Evolutionary conservation across 2,113 vertebrate species (phyloP).

Genomic region (Pangasianodon gigas): DNA sequence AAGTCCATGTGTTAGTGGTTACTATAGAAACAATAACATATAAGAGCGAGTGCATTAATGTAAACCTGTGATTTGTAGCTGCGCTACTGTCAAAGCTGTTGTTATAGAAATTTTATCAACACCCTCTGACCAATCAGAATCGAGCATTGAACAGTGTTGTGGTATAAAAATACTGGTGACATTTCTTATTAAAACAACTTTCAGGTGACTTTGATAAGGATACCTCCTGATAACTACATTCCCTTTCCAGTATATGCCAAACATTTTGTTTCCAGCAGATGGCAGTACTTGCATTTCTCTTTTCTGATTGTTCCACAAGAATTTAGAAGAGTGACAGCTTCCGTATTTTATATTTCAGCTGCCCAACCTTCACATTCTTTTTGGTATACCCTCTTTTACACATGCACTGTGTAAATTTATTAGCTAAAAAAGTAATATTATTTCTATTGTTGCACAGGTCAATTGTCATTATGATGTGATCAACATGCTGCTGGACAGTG

Average conservation of each 20-base stretch:
- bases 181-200: neutral
- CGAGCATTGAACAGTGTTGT: neutral
- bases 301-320: neutral
- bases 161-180: neutral
- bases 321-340: neutral
- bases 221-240: neutral
- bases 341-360: neutral
- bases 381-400: neutral
- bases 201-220: neutral
- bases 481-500: conserved; percentile 79
- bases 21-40: neutral
- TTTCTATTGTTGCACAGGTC: conserved; percentile 65
- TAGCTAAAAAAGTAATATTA: neutral
- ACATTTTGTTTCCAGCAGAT: conserved; percentile 23
- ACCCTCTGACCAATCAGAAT: neutral
- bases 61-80: neutral
- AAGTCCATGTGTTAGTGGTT: neutral
- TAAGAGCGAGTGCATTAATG: neutral
- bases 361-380: neutral
- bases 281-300: conserved; percentile 33
- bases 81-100: neutral
- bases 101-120: neutral
- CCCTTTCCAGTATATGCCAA: neutral
- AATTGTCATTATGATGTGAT: conserved; percentile 74
- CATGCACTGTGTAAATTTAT: neutral